phyloP scores from a whole-genome alignment of 2,113 vertebrate genomes.

The Pimephales promelas region DNA sequence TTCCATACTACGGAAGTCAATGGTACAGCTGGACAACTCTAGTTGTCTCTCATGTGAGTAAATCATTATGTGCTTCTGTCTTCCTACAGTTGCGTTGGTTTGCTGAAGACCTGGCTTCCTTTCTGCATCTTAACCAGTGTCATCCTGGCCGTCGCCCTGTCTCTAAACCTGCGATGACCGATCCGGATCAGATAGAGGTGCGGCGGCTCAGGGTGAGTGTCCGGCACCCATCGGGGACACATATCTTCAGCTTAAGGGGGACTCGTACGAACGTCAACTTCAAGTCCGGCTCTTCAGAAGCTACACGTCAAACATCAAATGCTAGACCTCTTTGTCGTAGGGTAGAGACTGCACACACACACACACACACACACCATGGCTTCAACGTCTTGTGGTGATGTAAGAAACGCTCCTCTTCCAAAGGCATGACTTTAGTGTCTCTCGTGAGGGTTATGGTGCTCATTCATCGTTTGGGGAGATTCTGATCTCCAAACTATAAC shows the following conservation, averaged over 20 bases:
- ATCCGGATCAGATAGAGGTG: slow-evolving; percentile 14
- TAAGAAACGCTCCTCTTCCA: slow-evolving; percentile 36
- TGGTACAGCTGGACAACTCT: too few species aligned
- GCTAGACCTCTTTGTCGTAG: slow-evolving; percentile 20
- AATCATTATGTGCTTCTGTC: too few species aligned
- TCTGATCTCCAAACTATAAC: slow-evolving; percentile 9
- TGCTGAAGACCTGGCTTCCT: slow-evolving; percentile 98
- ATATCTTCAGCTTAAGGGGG: slow-evolving; percentile 1
- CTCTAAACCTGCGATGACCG: slow-evolving; percentile 87
- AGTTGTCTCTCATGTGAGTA: too few species aligned
- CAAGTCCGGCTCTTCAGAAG: slow-evolving; percentile 27
- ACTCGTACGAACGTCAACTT: slow-evolving; percentile 27
- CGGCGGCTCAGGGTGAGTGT: not conserved
- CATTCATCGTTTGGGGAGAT: slow-evolving; percentile 17
- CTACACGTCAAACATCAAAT: slow-evolving; percentile 1
- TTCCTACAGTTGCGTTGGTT: slow-evolving; percentile 81
- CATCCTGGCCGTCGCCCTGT: slow-evolving; percentile 80
- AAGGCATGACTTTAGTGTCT: slow-evolving; percentile 26
- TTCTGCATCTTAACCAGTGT: slow-evolving; percentile 84
- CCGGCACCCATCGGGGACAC: slow-evolving; percentile 14
- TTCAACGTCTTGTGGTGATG: slow-evolving; percentile 18
- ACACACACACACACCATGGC: slow-evolving; percentile 8
- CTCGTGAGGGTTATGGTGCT: slow-evolving; percentile 38
- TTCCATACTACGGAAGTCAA: too few species aligned
- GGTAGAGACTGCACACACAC: slow-evolving; percentile 4